These are phyloP conservation scores for Sebastes kiyomatsui DNA, from an alignment of 2,797 vertebrate genomes.

Conservation along the genomic window DNA sequence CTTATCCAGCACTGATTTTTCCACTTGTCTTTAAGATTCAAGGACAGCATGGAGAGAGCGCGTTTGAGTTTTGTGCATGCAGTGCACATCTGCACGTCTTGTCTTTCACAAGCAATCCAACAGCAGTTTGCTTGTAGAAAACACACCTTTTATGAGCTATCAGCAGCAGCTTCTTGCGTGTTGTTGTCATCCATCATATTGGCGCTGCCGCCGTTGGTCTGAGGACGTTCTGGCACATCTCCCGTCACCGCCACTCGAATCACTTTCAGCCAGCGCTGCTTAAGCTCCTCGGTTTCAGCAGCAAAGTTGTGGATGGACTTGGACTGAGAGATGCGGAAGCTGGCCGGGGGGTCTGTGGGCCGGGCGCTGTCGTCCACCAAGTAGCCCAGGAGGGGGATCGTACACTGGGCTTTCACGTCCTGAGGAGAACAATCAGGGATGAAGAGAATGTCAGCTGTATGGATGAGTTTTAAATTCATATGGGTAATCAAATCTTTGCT, in stretches of 20 bases:
- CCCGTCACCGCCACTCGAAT: slow-evolving; percentile 92
- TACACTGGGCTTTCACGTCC: slow-evolving; percentile 96
- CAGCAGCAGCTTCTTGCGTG: slow-evolving; percentile 65
- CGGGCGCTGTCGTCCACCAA: slow-evolving; percentile 86
- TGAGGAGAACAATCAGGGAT: slow-evolving; percentile 53
- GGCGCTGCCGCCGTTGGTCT: slow-evolving; percentile 44
- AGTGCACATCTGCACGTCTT: not conserved
- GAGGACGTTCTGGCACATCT: slow-evolving; percentile 79
- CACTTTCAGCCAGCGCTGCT: slow-evolving; percentile 94
- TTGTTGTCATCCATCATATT: slow-evolving; percentile 49
- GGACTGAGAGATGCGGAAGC: slow-evolving; percentile 94
- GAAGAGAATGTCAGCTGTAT: no score
- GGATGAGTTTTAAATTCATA: not conserved
- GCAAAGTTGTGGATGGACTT: slow-evolving; percentile 94
- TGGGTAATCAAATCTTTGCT: not conserved
- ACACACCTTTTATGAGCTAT: slow-evolving; percentile 64
- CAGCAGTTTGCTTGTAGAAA: slow-evolving; percentile 1
- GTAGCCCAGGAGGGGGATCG: slow-evolving; percentile 96
- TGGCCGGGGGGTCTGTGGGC: slow-evolving; percentile 86
- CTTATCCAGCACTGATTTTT: slow-evolving; percentile 66
- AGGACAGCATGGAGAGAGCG: slow-evolving; percentile 14
- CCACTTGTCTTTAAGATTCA: slow-evolving; percentile 20
- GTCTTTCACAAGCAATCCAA: not conserved
- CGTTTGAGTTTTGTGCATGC: slow-evolving; percentile 10
- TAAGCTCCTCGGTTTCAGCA: slow-evolving; percentile 92